phyloP scores from a whole-genome alignment of 2,888 invertebrate species.

The Tubulanus polymorphus region DNA sequence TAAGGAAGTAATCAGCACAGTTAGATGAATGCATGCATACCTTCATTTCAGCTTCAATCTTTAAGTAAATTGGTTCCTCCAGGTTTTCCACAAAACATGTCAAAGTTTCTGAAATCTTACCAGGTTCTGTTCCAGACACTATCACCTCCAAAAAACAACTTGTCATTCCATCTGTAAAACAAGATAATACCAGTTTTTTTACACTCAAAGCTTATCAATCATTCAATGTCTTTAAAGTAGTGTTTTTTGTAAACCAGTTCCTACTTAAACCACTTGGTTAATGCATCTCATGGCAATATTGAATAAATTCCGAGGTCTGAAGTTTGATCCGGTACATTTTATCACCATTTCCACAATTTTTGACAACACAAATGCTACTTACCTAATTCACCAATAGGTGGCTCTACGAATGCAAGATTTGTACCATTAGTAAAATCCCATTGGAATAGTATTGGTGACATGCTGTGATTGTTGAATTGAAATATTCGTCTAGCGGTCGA shows the following conservation, averaged over 20 bases:
- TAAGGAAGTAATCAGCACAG: too few species aligned
- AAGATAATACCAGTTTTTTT: too few species aligned
- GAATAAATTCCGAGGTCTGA: too few species aligned
- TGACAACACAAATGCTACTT: too few species aligned
- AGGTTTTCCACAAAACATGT: slow-evolving; percentile 46
- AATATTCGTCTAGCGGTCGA: slow-evolving; percentile 42
- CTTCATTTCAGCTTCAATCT: slow-evolving; percentile 48
- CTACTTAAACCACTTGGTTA: too few species aligned
- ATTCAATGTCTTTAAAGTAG: too few species aligned
- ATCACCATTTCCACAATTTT: too few species aligned
- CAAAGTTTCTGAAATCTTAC: slow-evolving; percentile 41
- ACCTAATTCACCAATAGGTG: slow-evolving; percentile 50
- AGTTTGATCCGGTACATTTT: too few species aligned
- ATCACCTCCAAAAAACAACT: slow-evolving; percentile 46
- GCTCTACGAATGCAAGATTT: slow-evolving; percentile 49
- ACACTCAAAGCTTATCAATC: too few species aligned
- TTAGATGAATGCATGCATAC: too few species aligned
- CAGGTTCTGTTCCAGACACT: slow-evolving; percentile 42
- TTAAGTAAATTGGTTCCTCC: slow-evolving; percentile 43
- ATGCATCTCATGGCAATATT: too few species aligned
- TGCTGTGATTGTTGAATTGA: slow-evolving; percentile 51
- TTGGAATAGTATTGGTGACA: slow-evolving; percentile 43
- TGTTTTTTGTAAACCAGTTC: too few species aligned
- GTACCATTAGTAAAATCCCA: slow-evolving; percentile 43
- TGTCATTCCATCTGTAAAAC: slow-evolving; percentile 38